phyloP scores from a whole-genome alignment of 1,140 invertebrate species.

The Holotrichia oblita region DNA sequence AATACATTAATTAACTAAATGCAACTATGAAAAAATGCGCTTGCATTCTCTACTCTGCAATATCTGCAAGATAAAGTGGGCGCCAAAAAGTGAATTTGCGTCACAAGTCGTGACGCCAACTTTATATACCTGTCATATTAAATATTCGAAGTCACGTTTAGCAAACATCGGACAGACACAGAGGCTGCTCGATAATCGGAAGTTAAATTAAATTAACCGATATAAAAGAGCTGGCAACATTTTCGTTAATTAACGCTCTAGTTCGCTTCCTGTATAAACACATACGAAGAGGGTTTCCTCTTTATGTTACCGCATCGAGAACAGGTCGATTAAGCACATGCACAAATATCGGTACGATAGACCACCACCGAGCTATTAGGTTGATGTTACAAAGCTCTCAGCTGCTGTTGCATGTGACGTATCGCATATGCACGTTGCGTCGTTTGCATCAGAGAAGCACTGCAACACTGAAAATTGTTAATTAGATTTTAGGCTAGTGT shows the following conservation, averaged over 20 bases:
- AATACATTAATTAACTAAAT: no score
- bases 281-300: not conserved
- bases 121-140: not conserved
- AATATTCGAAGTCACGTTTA: not conserved
- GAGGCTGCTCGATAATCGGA: not conserved
- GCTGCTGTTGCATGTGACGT: not conserved
- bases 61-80: no score
- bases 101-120: no score
- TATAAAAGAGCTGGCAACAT: constrained; percentile 1
- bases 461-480: not conserved
- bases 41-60: no score
- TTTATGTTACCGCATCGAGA: not conserved
- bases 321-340: not conserved
- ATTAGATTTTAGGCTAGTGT: not conserved
- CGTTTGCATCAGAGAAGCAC: not conserved
- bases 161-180: not conserved
- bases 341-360: not conserved
- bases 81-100: no score
- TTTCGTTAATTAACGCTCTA: constrained; percentile 20
- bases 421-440: not conserved
- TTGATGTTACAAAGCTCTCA: not conserved
- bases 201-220: constrained; percentile 12
- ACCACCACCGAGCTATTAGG: not conserved
- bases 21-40: no score
- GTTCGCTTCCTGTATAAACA: not conserved